These are phyloP conservation scores for Folsomia manolachei DNA, from an alignment of 2,888 invertebrate genomes.

Conservation along the genomic window DNA sequence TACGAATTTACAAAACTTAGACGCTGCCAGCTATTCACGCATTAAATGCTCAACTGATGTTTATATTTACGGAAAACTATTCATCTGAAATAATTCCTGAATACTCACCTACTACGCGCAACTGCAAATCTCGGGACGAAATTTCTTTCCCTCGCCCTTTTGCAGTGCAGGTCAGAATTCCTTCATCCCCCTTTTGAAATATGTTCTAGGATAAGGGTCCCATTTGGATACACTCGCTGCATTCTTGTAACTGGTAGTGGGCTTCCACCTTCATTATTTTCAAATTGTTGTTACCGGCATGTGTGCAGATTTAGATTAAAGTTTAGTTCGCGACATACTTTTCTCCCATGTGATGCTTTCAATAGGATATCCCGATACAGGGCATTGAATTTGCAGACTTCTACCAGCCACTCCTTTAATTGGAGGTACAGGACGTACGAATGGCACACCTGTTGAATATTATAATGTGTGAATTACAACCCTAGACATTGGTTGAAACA, in stretches of 20 bases:
- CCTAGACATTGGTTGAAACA: too few species aligned
- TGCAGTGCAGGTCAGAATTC: constrained; percentile 86
- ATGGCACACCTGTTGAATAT: constrained; percentile 64
- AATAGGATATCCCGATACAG: constrained; percentile 84
- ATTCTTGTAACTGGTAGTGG: constrained; percentile 81
- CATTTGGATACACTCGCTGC: constrained; percentile 81
- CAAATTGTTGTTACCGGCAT: too few species aligned
- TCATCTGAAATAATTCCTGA: too few species aligned
- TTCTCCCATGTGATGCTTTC: constrained; percentile 85
- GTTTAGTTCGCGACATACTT: too few species aligned
- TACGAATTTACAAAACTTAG: too few species aligned
- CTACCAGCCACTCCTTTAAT: constrained; percentile 81
- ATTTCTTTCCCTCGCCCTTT: constrained; percentile 77
- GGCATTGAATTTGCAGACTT: constrained; percentile 80
- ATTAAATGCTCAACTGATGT: too few species aligned
- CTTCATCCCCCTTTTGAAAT: constrained; percentile 81
- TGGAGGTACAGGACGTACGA: constrained; percentile 82
- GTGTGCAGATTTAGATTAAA: too few species aligned
- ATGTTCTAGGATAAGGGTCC: constrained; percentile 79
- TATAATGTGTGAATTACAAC: too few species aligned
- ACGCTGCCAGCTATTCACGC: too few species aligned
- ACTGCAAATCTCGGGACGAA: constrained; percentile 62
- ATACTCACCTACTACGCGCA: constrained; percentile 58
- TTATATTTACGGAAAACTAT: too few species aligned
- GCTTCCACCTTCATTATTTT: constrained; percentile 67